Conservation (phyloP, 1,140 invertebrate species). For the Atta colombica region DNA sequence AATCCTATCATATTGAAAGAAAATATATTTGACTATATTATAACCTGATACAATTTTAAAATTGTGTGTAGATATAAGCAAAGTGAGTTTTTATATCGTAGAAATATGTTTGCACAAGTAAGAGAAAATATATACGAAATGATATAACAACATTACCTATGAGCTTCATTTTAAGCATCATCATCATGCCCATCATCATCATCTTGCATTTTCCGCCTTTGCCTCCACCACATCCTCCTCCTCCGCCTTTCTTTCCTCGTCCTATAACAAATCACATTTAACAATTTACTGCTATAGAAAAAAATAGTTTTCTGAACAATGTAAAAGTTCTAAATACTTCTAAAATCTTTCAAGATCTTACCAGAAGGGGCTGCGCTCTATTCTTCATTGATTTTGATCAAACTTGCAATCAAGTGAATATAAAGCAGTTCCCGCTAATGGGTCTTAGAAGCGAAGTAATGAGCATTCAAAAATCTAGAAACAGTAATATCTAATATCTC, state of each 20-base stretch:
- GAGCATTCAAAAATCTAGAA: too few relatives aligned
- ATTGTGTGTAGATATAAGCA: not conserved
- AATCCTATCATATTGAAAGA: conserved; percentile 84
- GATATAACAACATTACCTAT: conserved; percentile 84
- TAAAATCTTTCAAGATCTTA: not conserved
- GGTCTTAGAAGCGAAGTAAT: too few relatives aligned
- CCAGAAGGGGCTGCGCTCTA: too few relatives aligned
- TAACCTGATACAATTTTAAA: not conserved
- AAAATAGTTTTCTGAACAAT: not conserved
- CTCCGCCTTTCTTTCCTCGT: conserved; percentile 72
- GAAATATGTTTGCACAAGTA: not conserved
- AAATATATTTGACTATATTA: conserved; percentile 54
- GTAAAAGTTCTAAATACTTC: not conserved
- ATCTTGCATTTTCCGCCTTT: conserved; percentile 87
- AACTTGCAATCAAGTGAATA: too few relatives aligned
- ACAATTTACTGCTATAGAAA: not conserved
- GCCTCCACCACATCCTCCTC: conserved; percentile 79
- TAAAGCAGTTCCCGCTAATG: too few relatives aligned
- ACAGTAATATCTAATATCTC: too few relatives aligned
- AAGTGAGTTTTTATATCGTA: not conserved
- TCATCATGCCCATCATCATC: conserved; percentile 89
- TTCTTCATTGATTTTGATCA: too few relatives aligned
- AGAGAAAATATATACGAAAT: not conserved
- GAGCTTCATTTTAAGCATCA: conserved; percentile 88
- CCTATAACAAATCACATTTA: conserved; percentile 70